Conservation (phyloP, 2,888 invertebrate species). For the Anarsia innoxiella region DNA sequence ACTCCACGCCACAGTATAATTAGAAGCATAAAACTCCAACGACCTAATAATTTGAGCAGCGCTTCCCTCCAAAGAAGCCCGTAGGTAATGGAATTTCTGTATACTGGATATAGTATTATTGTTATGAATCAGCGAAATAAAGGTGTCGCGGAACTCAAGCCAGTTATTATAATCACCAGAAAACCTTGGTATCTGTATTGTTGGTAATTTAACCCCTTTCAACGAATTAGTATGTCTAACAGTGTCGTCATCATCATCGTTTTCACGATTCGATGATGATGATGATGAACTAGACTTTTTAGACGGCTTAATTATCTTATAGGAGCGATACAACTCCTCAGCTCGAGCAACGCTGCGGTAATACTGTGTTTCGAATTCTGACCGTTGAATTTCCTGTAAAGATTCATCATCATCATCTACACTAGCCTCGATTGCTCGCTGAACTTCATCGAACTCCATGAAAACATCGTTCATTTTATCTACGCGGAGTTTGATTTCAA, state of each 20-base stretch:
- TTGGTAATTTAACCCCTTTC: slow-evolving; percentile 1
- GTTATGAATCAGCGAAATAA: neutral
- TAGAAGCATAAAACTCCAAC: slow-evolving; percentile 1
- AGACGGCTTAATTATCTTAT: neutral
- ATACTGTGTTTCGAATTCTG: neutral
- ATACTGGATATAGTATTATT: neutral
- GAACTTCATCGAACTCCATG: neutral
- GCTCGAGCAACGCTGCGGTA: neutral
- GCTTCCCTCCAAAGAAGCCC: neutral
- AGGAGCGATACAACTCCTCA: neutral
- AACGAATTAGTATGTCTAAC: neutral
- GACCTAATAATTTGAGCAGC: neutral
- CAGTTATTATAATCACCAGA: neutral
- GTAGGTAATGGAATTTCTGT: slow-evolving; percentile 9
- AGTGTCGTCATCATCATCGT: neutral
- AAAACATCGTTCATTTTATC: neutral
- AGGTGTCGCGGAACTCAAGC: slow-evolving; percentile 5
- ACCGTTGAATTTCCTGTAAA: neutral
- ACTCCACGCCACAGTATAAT: slow-evolving; percentile 5
- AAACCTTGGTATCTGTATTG: neutral
- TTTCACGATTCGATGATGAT: neutral
- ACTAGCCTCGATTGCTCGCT: neutral
- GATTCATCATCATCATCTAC: neutral
- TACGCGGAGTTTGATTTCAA: neutral
- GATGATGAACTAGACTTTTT: neutral